Evolutionary conservation across 2,888 invertebrate species (phyloP).

Genomic region (Phaonia tiefii): DNA sequence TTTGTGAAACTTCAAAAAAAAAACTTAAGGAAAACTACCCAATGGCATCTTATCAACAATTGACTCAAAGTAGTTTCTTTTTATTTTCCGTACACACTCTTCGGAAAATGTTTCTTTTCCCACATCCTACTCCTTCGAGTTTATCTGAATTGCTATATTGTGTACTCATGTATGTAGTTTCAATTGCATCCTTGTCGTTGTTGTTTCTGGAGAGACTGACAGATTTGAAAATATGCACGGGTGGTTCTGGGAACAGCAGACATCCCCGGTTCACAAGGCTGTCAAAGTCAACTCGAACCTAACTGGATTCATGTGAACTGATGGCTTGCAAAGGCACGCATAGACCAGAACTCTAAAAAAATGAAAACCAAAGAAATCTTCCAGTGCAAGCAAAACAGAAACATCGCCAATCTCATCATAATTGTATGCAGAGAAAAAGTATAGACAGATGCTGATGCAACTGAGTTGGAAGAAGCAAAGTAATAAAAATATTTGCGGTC

Average conservation of each 20-base stretch:
- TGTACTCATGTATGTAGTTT: neutral
- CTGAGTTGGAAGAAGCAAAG: neutral
- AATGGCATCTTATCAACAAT: constrained; percentile 54
- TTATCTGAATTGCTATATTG: constrained; percentile 30
- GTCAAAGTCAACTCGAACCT: constrained; percentile 47
- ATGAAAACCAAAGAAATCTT: constrained; percentile 10
- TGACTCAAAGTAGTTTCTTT: constrained; percentile 43
- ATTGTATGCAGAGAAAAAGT: constrained; percentile 21
- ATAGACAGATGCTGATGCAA: neutral
- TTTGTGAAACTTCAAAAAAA: constrained; percentile 30
- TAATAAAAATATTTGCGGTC: constrained; percentile 32
- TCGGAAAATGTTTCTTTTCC: constrained; percentile 13
- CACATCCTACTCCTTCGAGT: constrained; percentile 11
- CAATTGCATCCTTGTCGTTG: neutral
- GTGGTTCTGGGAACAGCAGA: constrained; percentile 40
- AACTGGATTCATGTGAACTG: constrained; percentile 24
- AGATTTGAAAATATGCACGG: constrained; percentile 4
- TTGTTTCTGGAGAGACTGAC: constrained; percentile 14
- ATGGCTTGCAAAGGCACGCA: neutral
- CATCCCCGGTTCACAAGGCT: constrained; percentile 27
- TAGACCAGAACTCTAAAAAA: neutral
- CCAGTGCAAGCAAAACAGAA: constrained; percentile 4
- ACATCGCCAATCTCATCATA: constrained; percentile 36
- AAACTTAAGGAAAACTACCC: constrained; percentile 45
- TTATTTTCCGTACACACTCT: constrained; percentile 34